Percentiles rank a stretch among this genome's conserved stretches.
phyloP scores from a whole-genome alignment of 2,113 vertebrate genomes.

The Pelmatolapia mariae region DNA sequence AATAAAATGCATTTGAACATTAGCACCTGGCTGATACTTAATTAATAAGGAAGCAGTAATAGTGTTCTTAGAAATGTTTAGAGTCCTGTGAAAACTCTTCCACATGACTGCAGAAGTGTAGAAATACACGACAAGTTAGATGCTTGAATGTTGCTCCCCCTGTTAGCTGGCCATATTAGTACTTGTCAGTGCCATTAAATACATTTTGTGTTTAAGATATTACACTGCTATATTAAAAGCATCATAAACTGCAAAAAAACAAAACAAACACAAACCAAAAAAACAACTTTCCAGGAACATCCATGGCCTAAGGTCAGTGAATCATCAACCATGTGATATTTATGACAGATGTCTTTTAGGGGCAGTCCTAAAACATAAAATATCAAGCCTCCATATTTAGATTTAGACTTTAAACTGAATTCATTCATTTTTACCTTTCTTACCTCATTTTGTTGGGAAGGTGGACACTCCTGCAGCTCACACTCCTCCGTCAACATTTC shows the following conservation, averaged over 20 bases:
- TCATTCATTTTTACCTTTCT: not conserved
- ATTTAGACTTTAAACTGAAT: not conserved
- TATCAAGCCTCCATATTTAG: not conserved
- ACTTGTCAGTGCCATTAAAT: not conserved
- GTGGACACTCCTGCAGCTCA: not conserved
- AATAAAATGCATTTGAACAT: not conserved
- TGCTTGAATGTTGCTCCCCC: not conserved
- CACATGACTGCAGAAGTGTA: not conserved
- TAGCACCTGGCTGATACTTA: not conserved
- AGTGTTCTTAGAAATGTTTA: not conserved
- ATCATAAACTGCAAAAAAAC: not conserved
- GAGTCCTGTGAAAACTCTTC: not conserved
- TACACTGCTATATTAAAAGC: not conserved
- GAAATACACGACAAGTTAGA: not conserved
- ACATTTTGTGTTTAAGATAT: not conserved
- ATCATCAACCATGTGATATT: not conserved
- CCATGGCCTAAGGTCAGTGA: accelerated
- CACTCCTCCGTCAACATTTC: not conserved
- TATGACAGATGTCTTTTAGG: not conserved
- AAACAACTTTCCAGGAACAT: not conserved
- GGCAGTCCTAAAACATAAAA: not conserved
- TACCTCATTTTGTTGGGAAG: not conserved
- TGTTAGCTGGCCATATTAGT: not conserved
- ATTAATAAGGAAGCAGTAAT: not conserved
- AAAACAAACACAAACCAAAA: not conserved